A percentile compares a stretch with the other conserved stretches of the same genome.
phyloP scores from a whole-genome alignment of 2,888 invertebrate genomes.

The Pharmacophagus antenor region DNA sequence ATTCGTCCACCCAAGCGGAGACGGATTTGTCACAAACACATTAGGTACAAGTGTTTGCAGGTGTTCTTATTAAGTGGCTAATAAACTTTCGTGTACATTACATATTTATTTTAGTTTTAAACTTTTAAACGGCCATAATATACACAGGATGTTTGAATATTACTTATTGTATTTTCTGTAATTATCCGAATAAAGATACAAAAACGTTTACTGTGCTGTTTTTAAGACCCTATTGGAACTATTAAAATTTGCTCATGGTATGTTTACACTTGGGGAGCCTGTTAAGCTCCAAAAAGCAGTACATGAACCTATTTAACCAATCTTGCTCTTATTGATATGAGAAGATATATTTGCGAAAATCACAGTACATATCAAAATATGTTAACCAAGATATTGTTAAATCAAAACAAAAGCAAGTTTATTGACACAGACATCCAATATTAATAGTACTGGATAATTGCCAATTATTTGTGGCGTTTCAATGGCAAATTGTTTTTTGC shows the following conservation, averaged over 20 bases:
- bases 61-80: conserved; percentile 60
- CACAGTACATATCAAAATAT: too few relatives aligned
- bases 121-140: conserved; percentile 39
- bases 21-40: conserved; percentile 30
- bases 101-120: conserved; percentile 52
- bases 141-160: conserved; percentile 39
- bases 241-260: too few relatives aligned
- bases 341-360: too few relatives aligned
- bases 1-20: background rate
- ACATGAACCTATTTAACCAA: too few relatives aligned
- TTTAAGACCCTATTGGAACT: too few relatives aligned
- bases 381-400: background rate
- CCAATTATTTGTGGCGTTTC: conserved; percentile 17
- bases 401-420: conserved; percentile 20
- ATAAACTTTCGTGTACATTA: conserved; percentile 54
- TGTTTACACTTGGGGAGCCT: too few relatives aligned
- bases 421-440: conserved; percentile 27
- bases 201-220: too few relatives aligned
- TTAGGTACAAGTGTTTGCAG: conserved; percentile 44
- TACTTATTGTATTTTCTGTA: background rate
- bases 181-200: too few relatives aligned
- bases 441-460: conserved; percentile 14
- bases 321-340: too few relatives aligned
- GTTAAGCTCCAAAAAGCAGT: too few relatives aligned
- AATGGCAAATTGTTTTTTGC: conserved; percentile 13